Percentiles rank a stretch among this genome's conserved stretches.
These are phyloP conservation scores for Rhagonycha fulva DNA, from an alignment of 2,888 invertebrate species.

Conservation along the genomic window DNA sequence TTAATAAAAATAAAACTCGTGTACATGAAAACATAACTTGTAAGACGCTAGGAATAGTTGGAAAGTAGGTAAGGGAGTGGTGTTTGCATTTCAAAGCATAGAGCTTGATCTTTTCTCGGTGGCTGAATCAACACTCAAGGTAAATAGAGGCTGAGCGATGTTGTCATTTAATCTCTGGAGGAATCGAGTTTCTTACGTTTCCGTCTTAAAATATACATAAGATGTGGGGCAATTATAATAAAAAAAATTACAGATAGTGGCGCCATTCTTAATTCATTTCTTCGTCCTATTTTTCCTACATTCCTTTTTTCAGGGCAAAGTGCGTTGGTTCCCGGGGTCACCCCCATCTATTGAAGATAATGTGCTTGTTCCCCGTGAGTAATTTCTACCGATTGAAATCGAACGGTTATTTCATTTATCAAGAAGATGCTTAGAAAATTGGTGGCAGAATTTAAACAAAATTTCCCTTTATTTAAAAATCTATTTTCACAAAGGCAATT, in stretches of 20 bases:
- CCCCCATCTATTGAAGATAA: neutral
- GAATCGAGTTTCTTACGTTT: constrained; percentile 3
- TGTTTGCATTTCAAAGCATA: constrained; percentile 34
- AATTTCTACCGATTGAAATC: neutral
- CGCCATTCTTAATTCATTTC: neutral
- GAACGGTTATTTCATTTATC: neutral
- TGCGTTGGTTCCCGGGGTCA: neutral
- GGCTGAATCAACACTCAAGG: constrained; percentile 40
- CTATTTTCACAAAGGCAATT: constrained; percentile 18
- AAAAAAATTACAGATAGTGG: neutral
- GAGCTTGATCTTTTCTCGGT: constrained; percentile 38
- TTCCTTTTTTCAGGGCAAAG: neutral
- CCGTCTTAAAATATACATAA: neutral
- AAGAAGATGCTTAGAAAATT: too few relatives aligned
- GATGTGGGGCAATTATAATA: neutral
- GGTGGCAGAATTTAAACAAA: neutral
- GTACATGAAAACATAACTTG: neutral
- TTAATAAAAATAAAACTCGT: constrained; percentile 1
- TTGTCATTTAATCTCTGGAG: constrained; percentile 38
- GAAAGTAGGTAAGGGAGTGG: constrained; percentile 28
- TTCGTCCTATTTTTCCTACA: too few relatives aligned
- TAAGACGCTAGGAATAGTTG: constrained; percentile 25
- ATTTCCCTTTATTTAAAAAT: neutral
- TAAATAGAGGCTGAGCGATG: constrained; percentile 40
- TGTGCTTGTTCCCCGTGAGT: too few relatives aligned